phyloP scores from a whole-genome alignment of 2,888 invertebrate genomes.

The Rugalucina vietnamica region DNA sequence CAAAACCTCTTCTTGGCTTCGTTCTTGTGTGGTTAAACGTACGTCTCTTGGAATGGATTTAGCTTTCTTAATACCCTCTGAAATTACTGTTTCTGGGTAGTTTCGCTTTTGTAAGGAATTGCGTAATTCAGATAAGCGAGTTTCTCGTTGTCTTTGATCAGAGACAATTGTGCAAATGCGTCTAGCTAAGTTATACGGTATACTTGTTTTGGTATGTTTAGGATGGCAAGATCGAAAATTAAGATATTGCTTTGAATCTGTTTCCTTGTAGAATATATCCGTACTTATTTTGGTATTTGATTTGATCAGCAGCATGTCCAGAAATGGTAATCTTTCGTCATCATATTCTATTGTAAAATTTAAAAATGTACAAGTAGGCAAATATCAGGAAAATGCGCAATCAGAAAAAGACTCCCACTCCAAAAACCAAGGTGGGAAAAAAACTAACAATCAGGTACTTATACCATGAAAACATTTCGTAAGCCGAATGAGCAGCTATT shows the following conservation, averaged over 20 bases:
- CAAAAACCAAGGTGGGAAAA: no score
- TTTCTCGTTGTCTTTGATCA: neutral
- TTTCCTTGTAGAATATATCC: neutral
- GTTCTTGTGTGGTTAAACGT: neutral
- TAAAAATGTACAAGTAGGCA: no score
- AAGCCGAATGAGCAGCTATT: no score
- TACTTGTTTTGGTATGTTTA: neutral
- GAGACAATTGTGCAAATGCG: neutral
- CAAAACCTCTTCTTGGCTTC: neutral
- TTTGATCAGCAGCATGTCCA: neutral
- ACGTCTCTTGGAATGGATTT: neutral
- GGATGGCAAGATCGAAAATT: neutral
- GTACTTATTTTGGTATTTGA: neutral
- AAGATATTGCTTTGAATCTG: neutral
- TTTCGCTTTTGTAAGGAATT: neutral
- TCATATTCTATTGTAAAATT: constrained; percentile 10
- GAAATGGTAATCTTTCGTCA: neutral
- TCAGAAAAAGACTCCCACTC: no score
- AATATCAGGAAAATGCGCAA: no score
- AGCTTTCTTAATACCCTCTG: neutral
- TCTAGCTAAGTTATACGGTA: neutral
- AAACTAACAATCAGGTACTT: no score
- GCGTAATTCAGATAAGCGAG: neutral
- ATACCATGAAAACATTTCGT: no score
- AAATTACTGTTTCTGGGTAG: neutral